Conservation (phyloP, 2,113 vertebrate species). For the Smithornis capensis region DNA sequence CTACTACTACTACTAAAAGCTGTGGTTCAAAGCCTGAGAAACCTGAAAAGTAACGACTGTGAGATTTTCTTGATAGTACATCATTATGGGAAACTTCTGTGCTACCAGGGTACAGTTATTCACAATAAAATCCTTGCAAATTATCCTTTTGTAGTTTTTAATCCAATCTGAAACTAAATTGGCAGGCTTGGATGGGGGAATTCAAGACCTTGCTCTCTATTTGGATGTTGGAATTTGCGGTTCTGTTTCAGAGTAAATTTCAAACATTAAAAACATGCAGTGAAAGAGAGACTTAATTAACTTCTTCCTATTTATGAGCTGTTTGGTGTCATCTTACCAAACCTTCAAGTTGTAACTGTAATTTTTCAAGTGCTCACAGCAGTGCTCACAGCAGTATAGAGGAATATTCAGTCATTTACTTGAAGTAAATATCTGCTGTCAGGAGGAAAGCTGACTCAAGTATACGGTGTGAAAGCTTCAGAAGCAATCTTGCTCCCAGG, state of each 20-base stretch:
- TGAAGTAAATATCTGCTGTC: background rate
- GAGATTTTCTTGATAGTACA: background rate
- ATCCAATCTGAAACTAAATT: background rate
- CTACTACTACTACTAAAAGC: background rate
- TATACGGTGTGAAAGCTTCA: background rate
- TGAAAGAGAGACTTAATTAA: background rate
- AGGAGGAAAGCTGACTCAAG: background rate
- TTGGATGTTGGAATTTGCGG: background rate
- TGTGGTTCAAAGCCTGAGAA: background rate
- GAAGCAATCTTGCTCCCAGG: background rate
- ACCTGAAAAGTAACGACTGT: background rate
- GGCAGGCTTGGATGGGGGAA: background rate
- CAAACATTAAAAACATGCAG: background rate
- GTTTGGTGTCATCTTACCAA: background rate
- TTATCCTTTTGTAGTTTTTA: background rate
- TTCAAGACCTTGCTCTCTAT: background rate
- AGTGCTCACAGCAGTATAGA: background rate
- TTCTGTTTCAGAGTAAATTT: background rate
- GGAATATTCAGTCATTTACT: background rate
- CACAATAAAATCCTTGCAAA: background rate
- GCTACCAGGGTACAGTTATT: background rate
- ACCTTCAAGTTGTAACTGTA: background rate
- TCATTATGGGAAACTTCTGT: background rate
- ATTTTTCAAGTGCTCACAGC: background rate
- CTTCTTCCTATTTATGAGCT: background rate